phyloP scores from a whole-genome alignment of 2,113 vertebrate species.

The Lamprotornis superbus region DNA sequence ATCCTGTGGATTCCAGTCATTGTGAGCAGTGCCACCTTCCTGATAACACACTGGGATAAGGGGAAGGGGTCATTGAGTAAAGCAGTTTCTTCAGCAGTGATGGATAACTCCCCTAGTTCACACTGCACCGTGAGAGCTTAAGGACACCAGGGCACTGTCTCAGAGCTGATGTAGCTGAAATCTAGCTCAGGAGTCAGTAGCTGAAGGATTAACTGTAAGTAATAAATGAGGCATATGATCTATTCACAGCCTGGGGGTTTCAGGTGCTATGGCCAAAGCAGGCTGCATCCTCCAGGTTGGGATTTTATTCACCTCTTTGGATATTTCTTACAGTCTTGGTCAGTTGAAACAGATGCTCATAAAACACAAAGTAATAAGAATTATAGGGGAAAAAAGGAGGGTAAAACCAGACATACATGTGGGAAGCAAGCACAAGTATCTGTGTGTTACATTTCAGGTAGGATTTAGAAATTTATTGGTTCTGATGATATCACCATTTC shows the following conservation, averaged over 20 bases:
- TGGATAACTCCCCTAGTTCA: neutral
- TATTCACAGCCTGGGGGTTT: neutral
- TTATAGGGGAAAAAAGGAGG: neutral
- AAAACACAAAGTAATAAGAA: neutral
- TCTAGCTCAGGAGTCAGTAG: neutral
- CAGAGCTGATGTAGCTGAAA: neutral
- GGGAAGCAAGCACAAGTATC: neutral
- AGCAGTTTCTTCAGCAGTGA: neutral
- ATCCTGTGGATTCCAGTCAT: neutral
- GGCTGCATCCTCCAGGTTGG: neutral
- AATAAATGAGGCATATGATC: constrained; percentile 15
- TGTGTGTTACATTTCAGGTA: neutral
- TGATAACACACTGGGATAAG: neutral
- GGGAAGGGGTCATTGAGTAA: neutral
- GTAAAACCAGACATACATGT: neutral
- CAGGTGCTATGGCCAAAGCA: neutral
- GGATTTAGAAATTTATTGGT: neutral
- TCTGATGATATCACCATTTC: neutral
- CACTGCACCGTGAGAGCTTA: neutral
- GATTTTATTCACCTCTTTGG: constrained; percentile 1
- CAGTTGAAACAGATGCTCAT: constrained; percentile 31
- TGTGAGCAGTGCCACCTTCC: neutral
- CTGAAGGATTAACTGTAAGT: neutral
- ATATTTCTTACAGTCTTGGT: neutral
- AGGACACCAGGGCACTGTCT: neutral